Conservation (phyloP, 2,888 invertebrate genomes). For the Ecdyonurus torrentis region DNA sequence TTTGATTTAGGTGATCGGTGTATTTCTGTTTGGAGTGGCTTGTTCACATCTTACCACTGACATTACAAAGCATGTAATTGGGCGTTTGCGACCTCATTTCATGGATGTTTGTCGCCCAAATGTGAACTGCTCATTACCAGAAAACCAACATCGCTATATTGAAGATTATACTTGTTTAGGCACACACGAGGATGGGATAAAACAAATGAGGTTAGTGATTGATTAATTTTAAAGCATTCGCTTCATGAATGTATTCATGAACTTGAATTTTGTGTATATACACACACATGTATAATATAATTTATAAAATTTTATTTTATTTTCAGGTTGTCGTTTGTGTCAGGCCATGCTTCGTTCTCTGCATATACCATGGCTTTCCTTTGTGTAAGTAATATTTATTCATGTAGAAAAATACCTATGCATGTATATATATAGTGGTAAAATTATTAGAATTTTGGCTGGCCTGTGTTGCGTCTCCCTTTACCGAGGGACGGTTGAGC, state of each 20-base stretch:
- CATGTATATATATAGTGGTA: no score
- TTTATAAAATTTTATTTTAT: conserved; percentile 13
- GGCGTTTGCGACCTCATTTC: conserved; percentile 88
- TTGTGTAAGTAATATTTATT: conserved; percentile 70
- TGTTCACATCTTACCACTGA: conserved; percentile 78
- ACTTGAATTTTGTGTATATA: neutral
- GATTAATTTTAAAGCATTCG: neutral
- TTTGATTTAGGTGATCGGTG: conserved; percentile 58
- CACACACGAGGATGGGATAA: conserved; percentile 30
- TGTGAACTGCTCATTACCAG: conserved; percentile 39
- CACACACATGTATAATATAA: neutral
- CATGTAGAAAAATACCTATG: no score
- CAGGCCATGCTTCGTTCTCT: conserved; percentile 82
- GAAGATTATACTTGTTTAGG: conserved; percentile 49
- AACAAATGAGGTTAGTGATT: conserved; percentile 51
- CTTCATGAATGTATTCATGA: neutral
- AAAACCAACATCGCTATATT: conserved; percentile 47
- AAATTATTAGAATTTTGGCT: no score
- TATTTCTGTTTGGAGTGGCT: conserved; percentile 76
- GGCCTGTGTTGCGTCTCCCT: no score
- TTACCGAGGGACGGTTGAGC: no score
- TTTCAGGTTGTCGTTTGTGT: conserved; percentile 67
- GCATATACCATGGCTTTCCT: conserved; percentile 74
- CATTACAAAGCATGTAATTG: conserved; percentile 84
- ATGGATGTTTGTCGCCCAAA: conserved; percentile 70